Evolutionary conservation across 2,797 vertebrate genomes (phyloP), one percentile per base, ranked within the genome.

Genomic region (Etheostoma nigrum): DNA sequence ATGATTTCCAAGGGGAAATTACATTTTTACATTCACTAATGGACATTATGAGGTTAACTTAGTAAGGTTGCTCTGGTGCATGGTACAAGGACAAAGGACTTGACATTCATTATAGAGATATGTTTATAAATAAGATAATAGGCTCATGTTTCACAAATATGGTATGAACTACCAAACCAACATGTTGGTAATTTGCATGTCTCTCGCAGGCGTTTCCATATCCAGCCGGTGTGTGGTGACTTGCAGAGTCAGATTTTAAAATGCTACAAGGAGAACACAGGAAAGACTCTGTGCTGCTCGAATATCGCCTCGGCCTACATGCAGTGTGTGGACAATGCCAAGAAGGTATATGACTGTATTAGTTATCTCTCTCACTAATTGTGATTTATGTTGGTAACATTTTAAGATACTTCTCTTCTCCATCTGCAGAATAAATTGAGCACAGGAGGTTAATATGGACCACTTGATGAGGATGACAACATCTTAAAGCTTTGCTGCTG

Each of bases 271-370:
- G 92, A 97, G 48, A 97, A 97, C 5, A 49, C 91, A 30, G 95
- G 96, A 52, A 95, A 96, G 91, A 97, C 96, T 19, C 94, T 99
- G 88, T 93, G 94, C 83, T 99, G 98, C 94, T 99, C 97, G 0
- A 79, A 88, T 4, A 94, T 99, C 88, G 97, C 97, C 57, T 95
- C 76, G 30, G 95, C 97, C 72, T 99, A 99, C 91, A 94, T 98
- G 89, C 95, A 92, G 78, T 99, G 98, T 80, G 97, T 99, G 88
- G 95, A 96, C 63, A 90, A 95, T 42, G 96, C 96, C 92, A 97
- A 96, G 92, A 96, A 97, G 95, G 97, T 99, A 87, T 99, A 87
- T 0, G 18, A 47, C 33, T 18, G 1, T 44, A 4, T 25, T 49
- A 1, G 42, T 4, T 10, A 55, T 33, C 6, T 49, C 21, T 48